Base-by-base conservation (phyloP, 23 tunicate species). In the Halocynthia roretzi region DNA sequence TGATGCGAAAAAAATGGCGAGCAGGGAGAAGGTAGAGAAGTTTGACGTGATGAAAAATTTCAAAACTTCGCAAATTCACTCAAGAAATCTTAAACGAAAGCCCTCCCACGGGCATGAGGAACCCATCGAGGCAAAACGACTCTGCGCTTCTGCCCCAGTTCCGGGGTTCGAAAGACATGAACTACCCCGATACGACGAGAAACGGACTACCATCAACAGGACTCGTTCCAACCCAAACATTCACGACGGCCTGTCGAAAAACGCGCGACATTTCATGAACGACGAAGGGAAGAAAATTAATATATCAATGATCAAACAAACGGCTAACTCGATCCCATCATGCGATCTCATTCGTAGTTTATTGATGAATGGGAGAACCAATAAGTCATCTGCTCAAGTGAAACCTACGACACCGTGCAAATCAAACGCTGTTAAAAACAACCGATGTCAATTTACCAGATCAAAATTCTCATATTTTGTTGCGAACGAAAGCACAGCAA, bases 91-190 rank as follows among this genome's bases (percentile, higher is more conserved):
- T 15, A 74, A 74, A 54, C 78, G 78, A 9, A 74, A 74, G 22
- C 78, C 56, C 0, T 74, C 78, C 15, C 44, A 31, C 44, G 4
- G 1, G 44, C 2, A 31, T 31, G 4, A 31, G 44, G 70, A 65
- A 20, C 70, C 70, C n/a, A 44, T 74, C 10, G 63, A 53, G 11
- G 62, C 56, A 50, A 74, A 74, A 74, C 65, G 78, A 48, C 56
- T 74, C 2, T 74, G 78, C 56, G 78, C 78, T n/a, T 74, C 78
- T 14, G 78, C 78, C 14, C 78, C 78, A 0, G 63, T 74, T 74
- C 14, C 11, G 12, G 56, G 56, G 10, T 52, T n/a, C 12, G n/a
- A 53, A 54, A 44, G 22, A 14, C 55, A 74, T 31, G 44, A 31
- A 31, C 44, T 31, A 31, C 44, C 44, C 44, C 1, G 44, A 53